phyloP scores from a whole-genome alignment of 1,140 invertebrate species.

The Tribolium madens region DNA sequence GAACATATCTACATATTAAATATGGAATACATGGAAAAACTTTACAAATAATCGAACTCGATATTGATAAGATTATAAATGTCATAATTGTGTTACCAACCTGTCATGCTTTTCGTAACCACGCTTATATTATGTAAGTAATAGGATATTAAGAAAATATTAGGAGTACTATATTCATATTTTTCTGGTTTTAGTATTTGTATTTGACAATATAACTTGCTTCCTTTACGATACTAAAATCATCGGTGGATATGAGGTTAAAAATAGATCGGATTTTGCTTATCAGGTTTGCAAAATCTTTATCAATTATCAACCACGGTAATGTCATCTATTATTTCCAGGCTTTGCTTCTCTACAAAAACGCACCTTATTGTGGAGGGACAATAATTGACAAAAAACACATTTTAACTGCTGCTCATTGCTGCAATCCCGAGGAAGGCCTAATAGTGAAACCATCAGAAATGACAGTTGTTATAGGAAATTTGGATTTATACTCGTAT shows the following conservation, averaged over 20 bases:
- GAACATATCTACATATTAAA: too few species aligned
- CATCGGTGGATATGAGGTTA: neutral
- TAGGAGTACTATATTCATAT: neutral
- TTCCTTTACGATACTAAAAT: neutral
- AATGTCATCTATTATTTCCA: neutral
- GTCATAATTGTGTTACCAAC: too few species aligned
- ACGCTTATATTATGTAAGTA: too few species aligned
- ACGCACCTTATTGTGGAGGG: slow-evolving; percentile 6
- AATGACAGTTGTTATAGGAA: slow-evolving; percentile 7
- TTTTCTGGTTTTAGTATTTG: neutral
- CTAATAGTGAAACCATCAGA: slow-evolving; percentile 1
- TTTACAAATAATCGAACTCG: too few species aligned
- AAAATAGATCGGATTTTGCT: slow-evolving; percentile 19
- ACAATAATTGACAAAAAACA: neutral
- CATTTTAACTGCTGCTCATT: slow-evolving; percentile 4
- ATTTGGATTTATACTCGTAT: neutral
- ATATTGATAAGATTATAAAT: too few species aligned
- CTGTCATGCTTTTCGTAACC: too few species aligned
- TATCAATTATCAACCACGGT: neutral
- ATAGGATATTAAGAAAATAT: too few species aligned
- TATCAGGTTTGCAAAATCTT: neutral
- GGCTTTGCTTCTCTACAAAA: neutral
- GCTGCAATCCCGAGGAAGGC: neutral
- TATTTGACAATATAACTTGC: neutral
- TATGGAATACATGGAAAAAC: too few species aligned